Base-by-base conservation (phyloP, 2,113 vertebrate genomes). In the Varanus komodoensis region DNA sequence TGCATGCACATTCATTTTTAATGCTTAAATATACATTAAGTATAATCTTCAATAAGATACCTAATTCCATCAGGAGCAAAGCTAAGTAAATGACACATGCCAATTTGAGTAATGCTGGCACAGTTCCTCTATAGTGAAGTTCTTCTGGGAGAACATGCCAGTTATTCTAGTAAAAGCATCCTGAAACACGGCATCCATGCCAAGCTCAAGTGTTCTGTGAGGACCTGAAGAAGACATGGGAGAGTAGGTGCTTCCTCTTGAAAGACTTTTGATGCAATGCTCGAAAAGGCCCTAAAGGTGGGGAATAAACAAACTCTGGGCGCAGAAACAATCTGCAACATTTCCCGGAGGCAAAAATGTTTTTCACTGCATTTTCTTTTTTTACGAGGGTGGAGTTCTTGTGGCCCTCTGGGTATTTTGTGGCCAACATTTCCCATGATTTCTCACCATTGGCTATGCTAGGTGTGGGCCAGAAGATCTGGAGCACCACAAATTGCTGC, bases 11-110 rank as follows among this genome's bases (percentile, higher is more conserved):
- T 95, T 92, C 93, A 95, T 92, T 94, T 96, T 97, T 94, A 95
- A 95, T 96, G 94, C 81, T 94, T 93, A 92, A 95, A 92, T 90
- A 91, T 91, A 91, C 94, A 95, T 95, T 94, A 96, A 92, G 92
- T 92, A 90, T 95, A 89, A 84, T 94, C 87, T 96, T 96, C 92
- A 34, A 85, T 93, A 87, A 95, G 89, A 89, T 96, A 88, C 92
- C 54, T 50, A 68, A 68, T 92, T 95, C 92, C 92, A 86, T 92
- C 92, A 95, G 90, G 38, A 94, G 83, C 34, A 44, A 90, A 88
- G 88, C 87, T 93, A 90, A 95, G 88, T 94, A 92, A 92, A 87
- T 84, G 91, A 74, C 89, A 90, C 69, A 82, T 79, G 61, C 88
- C 94, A 78, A 90, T 95, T 2, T 89, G 92, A 89, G 93, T 87